Percentiles rank a stretch among this genome's conserved stretches.
phyloP scores from a whole-genome alignment of 2,113 vertebrate genomes.

The Colinus virginianus region DNA sequence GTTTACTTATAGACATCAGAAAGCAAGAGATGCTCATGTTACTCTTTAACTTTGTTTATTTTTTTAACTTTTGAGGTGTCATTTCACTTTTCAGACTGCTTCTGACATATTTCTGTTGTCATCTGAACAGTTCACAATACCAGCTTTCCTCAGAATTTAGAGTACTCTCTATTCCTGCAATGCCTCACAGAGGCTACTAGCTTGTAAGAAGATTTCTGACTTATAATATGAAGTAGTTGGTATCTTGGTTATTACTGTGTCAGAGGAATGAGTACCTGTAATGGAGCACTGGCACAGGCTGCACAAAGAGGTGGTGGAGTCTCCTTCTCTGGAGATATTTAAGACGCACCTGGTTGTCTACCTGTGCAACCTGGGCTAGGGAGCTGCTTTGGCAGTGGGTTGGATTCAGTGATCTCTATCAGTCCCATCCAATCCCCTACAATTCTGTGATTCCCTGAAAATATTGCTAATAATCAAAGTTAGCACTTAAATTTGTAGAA shows the following conservation, averaged over 20 bases:
- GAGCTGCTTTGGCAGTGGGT: no score
- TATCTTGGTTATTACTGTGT: neutral
- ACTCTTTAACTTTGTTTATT: neutral
- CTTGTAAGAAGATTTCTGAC: neutral
- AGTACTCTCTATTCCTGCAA: neutral
- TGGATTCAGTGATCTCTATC: no score
- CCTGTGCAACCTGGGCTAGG: no score
- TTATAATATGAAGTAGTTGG: neutral
- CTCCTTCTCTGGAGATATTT: no score
- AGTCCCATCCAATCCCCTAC: no score
- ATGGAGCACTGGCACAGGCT: no score
- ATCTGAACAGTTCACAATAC: neutral
- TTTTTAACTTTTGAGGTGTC: neutral
- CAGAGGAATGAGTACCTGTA: neutral
- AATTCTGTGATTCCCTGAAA: no score
- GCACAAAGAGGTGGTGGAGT: no score
- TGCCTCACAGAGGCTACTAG: rapidly evolving
- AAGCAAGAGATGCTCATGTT: neutral
- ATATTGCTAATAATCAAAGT: neutral
- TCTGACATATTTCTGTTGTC: neutral
- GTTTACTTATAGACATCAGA: neutral
- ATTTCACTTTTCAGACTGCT: neutral
- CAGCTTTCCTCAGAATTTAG: neutral
- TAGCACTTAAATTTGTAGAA: neutral
- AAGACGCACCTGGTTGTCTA: no score